Conservation (phyloP, 1,140 invertebrate genomes). For the Eupeodes corollae region DNA sequence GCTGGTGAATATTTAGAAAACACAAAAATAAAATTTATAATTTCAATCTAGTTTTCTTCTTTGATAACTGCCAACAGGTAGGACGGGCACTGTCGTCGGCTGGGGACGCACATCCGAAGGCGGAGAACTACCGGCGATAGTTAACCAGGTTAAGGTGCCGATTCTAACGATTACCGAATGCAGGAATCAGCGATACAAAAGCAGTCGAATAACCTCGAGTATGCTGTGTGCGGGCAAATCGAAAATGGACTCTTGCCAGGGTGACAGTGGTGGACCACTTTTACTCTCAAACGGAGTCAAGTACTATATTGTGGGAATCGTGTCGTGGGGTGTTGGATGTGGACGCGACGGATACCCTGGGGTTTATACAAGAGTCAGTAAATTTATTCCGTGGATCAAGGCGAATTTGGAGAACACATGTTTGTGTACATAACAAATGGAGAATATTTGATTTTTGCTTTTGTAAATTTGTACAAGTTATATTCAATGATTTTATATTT, state of each 20-base stretch:
- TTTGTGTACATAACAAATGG: conserved; percentile 24
- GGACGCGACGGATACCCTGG: conserved; percentile 49
- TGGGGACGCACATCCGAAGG: conserved; percentile 75
- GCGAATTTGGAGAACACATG: conserved; percentile 36
- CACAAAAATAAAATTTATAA: not conserved
- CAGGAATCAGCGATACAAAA: conserved; percentile 66
- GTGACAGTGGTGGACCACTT: conserved; percentile 72
- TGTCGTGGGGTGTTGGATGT: conserved; percentile 58
- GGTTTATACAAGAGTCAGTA: conserved; percentile 35
- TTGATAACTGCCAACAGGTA: conserved; percentile 13
- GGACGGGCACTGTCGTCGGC: conserved; percentile 58
- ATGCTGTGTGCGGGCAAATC: conserved; percentile 71
- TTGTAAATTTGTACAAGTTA: too few relatives aligned
- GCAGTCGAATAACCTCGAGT: conserved; percentile 64
- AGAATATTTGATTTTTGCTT: too few relatives aligned
- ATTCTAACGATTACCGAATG: conserved; percentile 68
- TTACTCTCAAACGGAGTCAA: conserved; percentile 57
- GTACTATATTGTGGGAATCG: conserved; percentile 60
- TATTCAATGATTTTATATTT: too few relatives aligned
- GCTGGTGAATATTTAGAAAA: conserved; percentile 44
- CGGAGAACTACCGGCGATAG: conserved; percentile 61
- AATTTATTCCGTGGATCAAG: conserved; percentile 36
- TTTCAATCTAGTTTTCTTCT: not conserved
- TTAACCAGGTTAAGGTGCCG: conserved; percentile 74
- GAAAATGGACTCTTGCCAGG: conserved; percentile 72